These are phyloP conservation scores for Labrus mixtus DNA, from an alignment of 2,113 vertebrate species.

Conservation along the genomic window DNA sequence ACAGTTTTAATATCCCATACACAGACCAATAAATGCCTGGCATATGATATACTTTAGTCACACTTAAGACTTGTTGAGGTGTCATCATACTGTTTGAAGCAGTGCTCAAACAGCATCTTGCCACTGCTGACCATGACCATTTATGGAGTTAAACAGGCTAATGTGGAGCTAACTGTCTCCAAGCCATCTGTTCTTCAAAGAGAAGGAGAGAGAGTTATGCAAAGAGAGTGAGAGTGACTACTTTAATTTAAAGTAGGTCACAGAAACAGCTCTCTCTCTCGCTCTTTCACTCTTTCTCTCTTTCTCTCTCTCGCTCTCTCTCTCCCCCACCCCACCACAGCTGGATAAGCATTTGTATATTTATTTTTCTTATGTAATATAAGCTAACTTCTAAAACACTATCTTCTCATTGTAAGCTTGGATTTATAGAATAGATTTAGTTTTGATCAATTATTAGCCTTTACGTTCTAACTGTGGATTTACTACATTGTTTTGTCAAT, in stretches of 20 bases:
- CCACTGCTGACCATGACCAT: slow-evolving; percentile 36
- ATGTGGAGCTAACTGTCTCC: slow-evolving; percentile 23
- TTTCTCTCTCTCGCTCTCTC: not conserved
- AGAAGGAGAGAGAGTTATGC: not conserved
- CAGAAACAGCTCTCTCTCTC: not conserved
- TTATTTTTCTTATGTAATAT: not conserved
- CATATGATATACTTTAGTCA: not conserved
- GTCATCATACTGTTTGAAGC: slow-evolving; percentile 18
- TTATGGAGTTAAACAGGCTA: slow-evolving; percentile 33
- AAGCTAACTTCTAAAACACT: not conserved
- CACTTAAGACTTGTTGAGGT: slow-evolving; percentile 5
- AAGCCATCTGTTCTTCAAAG: slow-evolving; percentile 6
- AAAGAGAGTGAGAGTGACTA: slow-evolving; percentile 6
- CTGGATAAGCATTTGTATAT: not conserved
- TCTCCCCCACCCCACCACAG: not conserved
- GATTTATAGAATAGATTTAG: no score
- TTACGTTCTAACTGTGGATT: not conserved
- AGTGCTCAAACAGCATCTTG: slow-evolving; percentile 4
- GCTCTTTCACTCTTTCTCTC: not conserved
- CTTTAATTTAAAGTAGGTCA: slow-evolving; percentile 20
- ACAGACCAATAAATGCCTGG: not conserved
- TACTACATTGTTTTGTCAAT: not conserved
- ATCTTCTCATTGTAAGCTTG: not conserved
- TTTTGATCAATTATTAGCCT: not conserved
- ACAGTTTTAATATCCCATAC: slow-evolving; percentile 3